Base-by-base conservation (phyloP, 2,888 invertebrate species). In the Ochropleura plecta region DNA sequence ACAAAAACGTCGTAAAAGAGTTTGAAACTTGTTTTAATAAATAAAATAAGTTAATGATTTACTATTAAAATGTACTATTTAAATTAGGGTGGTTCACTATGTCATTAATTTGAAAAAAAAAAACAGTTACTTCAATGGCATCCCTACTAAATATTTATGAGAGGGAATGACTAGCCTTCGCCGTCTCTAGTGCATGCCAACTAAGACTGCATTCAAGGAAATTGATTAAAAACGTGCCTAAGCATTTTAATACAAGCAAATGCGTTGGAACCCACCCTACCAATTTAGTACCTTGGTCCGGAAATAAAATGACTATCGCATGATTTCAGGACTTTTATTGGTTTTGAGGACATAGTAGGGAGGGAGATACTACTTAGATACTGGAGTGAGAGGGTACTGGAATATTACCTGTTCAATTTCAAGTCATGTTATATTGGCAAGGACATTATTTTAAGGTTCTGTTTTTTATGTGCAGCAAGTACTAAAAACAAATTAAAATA, bases 221-320 rank as follows among this genome's bases (percentile, higher is more conserved):
- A 88, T 87, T 88, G 88, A 89, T 90, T 91, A 88, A 89, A 91
- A 87, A 88, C 91, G 92, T 91, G 92, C 83, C 84, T 79, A 73
- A 83, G 91, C 90, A 92, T 92, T 90, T 86, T 76, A 89, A 90
- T 90, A 85, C 85, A 85, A 81, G 83, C 78, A 85, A 87, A 88
- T 88, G 82, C 75, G 67, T 66, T 80, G 80, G 73, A 87, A 88
- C 40, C 64, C 55, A 65, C 84, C 86, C 86, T 84, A 70, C 62
- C 62, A 57, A 78, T 82, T 82, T 80, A 73, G 77, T 79, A 60
- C 20, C 49, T 75, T 60, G 60, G 77, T 66, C 71, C 53, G 79
- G 73, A 78, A 84, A 86, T 78, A 83, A 81, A 86, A 85, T 76
- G 69, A 44, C 73, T 70, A 74, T 79, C 53, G 73, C 68, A 73